Conservation (phyloP, 2,797 vertebrate species). For the Phalloptychus januarius region DNA sequence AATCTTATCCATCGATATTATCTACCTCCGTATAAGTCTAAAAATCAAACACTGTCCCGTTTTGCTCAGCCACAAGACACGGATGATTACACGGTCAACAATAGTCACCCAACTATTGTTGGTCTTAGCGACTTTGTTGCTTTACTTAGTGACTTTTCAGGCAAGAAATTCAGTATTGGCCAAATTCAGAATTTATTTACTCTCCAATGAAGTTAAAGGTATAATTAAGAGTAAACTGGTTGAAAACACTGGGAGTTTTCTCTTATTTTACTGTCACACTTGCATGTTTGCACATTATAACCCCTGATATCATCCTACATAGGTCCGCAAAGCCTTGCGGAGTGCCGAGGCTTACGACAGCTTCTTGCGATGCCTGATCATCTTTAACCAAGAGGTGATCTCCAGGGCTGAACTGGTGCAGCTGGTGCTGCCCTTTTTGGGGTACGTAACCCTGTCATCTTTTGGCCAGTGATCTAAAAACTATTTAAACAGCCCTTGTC, state of each 20-base stretch:
- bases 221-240: neutral
- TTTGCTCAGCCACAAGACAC: too few relatives aligned
- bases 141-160: too few relatives aligned
- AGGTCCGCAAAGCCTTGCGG: slow-evolving; percentile 97
- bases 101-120: too few relatives aligned
- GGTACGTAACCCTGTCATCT: slow-evolving; percentile 78
- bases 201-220: neutral
- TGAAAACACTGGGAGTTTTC: neutral
- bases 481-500: neutral
- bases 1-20: too few relatives aligned
- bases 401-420: slow-evolving; percentile 96
- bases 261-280: neutral
- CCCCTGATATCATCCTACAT: slow-evolving; percentile 70
- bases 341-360: slow-evolving; percentile 96
- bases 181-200: neutral
- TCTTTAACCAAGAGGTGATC: slow-evolving; percentile 99
- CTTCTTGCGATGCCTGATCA: slow-evolving; percentile 95
- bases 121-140: too few relatives aligned
- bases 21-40: too few relatives aligned
- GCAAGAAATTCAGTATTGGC: too few relatives aligned
- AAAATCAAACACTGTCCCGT: too few relatives aligned
- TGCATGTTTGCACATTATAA: neutral
- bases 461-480: neutral
- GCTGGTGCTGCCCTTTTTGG: slow-evolving; percentile 94
- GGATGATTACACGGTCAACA: too few relatives aligned